A percentile compares a stretch with the other conserved stretches of the same genome.
These are phyloP conservation scores for Apis laboriosa DNA, from an alignment of 1,140 invertebrate genomes.

Conservation along the genomic window DNA sequence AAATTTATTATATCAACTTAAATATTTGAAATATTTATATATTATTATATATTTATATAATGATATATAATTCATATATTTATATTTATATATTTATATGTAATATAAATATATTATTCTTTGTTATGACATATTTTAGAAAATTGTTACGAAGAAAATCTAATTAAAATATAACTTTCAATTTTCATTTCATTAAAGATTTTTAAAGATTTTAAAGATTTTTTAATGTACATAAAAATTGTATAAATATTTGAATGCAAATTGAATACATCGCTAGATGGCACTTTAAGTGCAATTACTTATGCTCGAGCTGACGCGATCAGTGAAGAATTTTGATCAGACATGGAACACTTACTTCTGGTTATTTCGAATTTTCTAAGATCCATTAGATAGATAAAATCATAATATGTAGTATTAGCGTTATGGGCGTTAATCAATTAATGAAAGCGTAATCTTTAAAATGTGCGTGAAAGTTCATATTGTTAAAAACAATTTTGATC, in stretches of 20 bases:
- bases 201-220: no score
- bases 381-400: constrained; percentile 18
- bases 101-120: no score
- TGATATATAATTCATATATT: no score
- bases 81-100: no score
- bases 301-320: constrained; percentile 37
- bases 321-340: constrained; percentile 43
- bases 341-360: constrained; percentile 39
- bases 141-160: no score
- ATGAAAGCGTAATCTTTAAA: constrained; percentile 12
- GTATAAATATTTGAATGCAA: rapidly evolving
- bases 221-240: not conserved
- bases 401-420: not conserved
- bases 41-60: no score
- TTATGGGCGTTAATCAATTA: constrained; percentile 18
- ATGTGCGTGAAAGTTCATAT: constrained; percentile 13
- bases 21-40: no score
- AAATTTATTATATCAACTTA: no score
- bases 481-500: constrained; percentile 8
- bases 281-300: constrained; percentile 11
- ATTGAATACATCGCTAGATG: not conserved
- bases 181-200: no score
- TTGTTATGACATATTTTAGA: no score
- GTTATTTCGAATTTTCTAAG: constrained; percentile 40
- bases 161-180: no score